Base-by-base conservation (phyloP, 2,888 invertebrate species). In the Mesochorus sp. region DNA sequence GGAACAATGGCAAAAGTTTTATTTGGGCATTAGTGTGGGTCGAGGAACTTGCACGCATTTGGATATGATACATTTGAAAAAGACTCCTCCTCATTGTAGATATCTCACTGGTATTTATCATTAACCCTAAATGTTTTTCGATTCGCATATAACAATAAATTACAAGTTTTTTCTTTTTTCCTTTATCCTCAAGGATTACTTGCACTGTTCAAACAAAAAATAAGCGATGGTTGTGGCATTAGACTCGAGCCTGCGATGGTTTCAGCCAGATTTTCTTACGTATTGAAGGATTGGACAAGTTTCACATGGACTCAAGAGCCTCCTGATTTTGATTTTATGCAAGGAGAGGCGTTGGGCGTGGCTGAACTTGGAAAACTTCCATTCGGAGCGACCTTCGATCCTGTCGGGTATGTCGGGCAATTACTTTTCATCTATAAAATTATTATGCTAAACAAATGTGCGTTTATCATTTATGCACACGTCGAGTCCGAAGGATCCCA, bases 161-260 rank as follows among this genome's bases (percentile, higher is more conserved):
- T 24, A 42, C 1, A 19, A 44, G 57, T 31, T 74, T 26, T 37
- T 14, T 19, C 10, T n/a, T 47, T 34, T 31, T 4, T 39, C 37
- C 12, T 39, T 42, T 57, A n/a, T 17, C 49, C 26, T 37, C 26
- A 61, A 86, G 95, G 95, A 1, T 92, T 99, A 57, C 92, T 98
- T 39, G 95, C 96, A 84, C 92, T 99, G 79, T 99, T 99, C 89
- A 97, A 97, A 91, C 95, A 96, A 21, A 99, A 97, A 93, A 94
- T 96, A 88, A 94, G 95, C n/a, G 87, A 89, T 75, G 85, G 88
- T 44, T 85, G 84, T 28, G 83, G 86, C 12, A 62, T 85, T 5
- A 92, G 93, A 55, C 90, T 94, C 57, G 94, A 94, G 82, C 94
- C 95, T 44, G 94, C 95, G 19, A 92, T 93, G 62, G 94, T 97